Evolutionary conservation across 2,113 vertebrate genomes (phyloP).

Genomic region (Enhydra lutris): DNA sequence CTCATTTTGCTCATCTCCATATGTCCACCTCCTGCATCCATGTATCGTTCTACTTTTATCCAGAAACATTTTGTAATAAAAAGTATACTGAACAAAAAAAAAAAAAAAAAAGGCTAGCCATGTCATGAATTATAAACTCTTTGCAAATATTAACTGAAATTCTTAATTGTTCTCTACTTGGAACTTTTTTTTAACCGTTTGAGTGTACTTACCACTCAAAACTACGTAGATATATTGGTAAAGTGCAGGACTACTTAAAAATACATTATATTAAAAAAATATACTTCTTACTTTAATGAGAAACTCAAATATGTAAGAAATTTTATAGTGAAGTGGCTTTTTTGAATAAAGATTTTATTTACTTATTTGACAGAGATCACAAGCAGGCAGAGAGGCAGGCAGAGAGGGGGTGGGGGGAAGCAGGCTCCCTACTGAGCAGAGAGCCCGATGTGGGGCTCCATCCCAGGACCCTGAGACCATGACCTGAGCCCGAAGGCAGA

Average conservation of each 20-base stretch:
- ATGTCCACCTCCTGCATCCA: not conserved
- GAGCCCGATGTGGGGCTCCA: too few relatives aligned
- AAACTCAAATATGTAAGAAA: constrained; percentile 1
- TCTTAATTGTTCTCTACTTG: not conserved
- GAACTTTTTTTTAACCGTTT: not conserved
- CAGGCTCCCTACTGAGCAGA: too few relatives aligned
- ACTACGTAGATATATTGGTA: not conserved
- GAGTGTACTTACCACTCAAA: not conserved
- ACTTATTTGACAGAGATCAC: too few relatives aligned
- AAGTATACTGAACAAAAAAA: not conserved
- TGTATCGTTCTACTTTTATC: not conserved
- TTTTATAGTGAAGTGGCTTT: not conserved
- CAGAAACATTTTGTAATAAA: not conserved
- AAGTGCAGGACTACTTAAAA: not conserved
- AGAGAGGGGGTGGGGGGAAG: too few relatives aligned
- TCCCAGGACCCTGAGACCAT: too few relatives aligned
- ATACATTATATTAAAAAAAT: not conserved
- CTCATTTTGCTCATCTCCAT: not conserved
- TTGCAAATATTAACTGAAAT: not conserved
- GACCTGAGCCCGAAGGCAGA: too few relatives aligned
- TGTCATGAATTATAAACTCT: not conserved
- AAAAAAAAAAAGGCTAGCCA: not conserved
- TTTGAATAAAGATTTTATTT: too few relatives aligned
- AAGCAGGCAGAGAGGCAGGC: too few relatives aligned
- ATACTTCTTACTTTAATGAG: not conserved